Evolutionary conservation across 1,140 invertebrate genomes (phyloP), one percentile per base, ranked within the genome.

Genomic region (Drosophila tsacasi): DNA sequence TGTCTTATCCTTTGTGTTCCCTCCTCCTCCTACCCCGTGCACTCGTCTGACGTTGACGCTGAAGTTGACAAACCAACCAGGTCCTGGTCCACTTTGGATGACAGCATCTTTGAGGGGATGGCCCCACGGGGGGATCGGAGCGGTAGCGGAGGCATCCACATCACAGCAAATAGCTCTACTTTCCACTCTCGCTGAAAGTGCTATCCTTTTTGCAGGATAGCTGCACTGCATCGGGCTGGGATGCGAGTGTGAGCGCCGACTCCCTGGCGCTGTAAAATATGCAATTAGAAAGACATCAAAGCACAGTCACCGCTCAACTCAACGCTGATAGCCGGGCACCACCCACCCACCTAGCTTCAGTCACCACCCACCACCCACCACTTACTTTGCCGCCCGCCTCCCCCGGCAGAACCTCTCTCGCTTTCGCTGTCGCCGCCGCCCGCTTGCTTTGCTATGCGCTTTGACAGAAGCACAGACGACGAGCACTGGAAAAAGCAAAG

Each of bases 221-320:
- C 61, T 68, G 58, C 82, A 79, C 66, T 71, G 63, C 44, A 25
- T 62, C 52, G 50, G 30, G 35, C n/a, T 13, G 44, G 37, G 42
- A 30, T 50, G 50, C 59, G 17, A 23, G 23, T 62, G 62, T 44
- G 52, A 58, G 44, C 32, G 57, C 50, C 58, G 61, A 71, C 68
- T 90, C 68, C 72, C 67, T 75, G 76, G 81, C 86, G 76, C 85
- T 89, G 81, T 90, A 90, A 90, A 90, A 90, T 90, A 90, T 90
- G 85, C 85, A 90, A 90, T 90, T 90, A 90, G 85, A 90, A 85
- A 84, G 71, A 91, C 86, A 90, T 90, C 85, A 90, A 90, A 90
- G 85, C 85, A 61, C 64, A 80, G 68, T 37, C 71, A 66, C 76
- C 77, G 77, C 77, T 61, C 77, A 78, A 59, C 77, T 61, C 77